These are phyloP conservation scores for Philonicus albiceps DNA, from an alignment of 2,888 invertebrate genomes.

Conservation along the genomic window DNA sequence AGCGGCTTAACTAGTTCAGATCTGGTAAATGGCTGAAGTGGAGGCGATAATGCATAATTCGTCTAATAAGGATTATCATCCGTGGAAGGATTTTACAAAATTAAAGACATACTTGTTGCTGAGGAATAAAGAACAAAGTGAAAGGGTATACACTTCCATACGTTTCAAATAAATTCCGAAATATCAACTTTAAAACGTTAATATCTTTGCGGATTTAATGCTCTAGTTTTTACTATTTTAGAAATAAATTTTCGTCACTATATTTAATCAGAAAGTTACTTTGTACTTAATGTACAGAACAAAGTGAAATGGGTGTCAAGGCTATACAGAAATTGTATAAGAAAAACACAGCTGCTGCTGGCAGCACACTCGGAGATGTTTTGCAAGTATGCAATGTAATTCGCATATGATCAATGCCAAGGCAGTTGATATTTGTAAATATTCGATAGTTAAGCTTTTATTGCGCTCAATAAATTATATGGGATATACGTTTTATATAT, in stretches of 20 bases:
- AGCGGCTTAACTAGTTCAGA: neutral
- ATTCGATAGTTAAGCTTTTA: neutral
- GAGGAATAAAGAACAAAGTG: constrained; percentile 57
- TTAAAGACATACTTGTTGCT: constrained; percentile 59
- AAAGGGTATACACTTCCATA: constrained; percentile 53
- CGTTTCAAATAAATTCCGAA: neutral
- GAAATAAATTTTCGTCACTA: neutral
- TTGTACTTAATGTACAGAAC: neutral
- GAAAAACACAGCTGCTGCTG: neutral
- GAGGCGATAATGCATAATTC: constrained; percentile 50
- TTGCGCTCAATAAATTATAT: neutral
- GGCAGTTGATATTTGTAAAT: neutral
- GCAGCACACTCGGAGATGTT: neutral
- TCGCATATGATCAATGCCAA: neutral
- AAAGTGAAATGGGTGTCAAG: neutral
- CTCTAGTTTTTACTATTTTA: neutral
- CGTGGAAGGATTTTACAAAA: constrained; percentile 61
- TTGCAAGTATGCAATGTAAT: neutral
- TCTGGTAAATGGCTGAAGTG: constrained; percentile 51
- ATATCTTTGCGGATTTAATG: neutral
- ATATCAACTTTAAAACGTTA: neutral
- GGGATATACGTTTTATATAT: too few species aligned
- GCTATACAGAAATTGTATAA: neutral
- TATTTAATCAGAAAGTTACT: neutral
- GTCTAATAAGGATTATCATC: constrained; percentile 51